Percentiles rank a stretch among this genome's conserved stretches.
phyloP scores from a whole-genome alignment of 2,888 invertebrate genomes.

The Parelbella ahira region DNA sequence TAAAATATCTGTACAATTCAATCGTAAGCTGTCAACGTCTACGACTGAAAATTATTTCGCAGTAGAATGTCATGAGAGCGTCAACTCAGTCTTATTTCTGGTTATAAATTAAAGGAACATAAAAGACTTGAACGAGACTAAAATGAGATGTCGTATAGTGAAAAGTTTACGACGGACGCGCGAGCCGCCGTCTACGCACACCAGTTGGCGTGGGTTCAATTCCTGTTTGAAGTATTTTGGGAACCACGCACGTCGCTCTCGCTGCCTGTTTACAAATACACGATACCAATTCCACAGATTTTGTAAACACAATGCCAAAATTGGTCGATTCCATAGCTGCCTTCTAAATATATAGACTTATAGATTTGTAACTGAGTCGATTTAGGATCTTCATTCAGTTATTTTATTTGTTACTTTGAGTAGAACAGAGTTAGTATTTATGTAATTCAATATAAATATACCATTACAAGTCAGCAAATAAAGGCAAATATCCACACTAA shows the following conservation, averaged over 20 bases:
- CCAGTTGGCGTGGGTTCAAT: conserved; percentile 75
- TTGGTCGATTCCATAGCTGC: conserved; percentile 53
- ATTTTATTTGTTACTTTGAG: too few relatives aligned
- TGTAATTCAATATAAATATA: too few relatives aligned
- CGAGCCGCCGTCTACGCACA: conserved; percentile 73
- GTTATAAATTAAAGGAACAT: conserved; percentile 55
- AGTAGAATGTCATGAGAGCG: conserved; percentile 37
- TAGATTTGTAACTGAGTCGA: too few relatives aligned
- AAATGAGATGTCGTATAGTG: conserved; percentile 70
- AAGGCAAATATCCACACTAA: too few relatives aligned
- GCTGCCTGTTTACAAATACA: conserved; percentile 76
- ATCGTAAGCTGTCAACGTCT: conserved; percentile 34
- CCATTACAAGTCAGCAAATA: too few relatives aligned
- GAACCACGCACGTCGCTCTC: conserved; percentile 62
- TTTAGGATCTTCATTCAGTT: too few relatives aligned
- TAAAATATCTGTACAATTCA: too few relatives aligned
- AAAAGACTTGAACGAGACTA: conserved; percentile 62
- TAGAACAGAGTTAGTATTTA: too few relatives aligned
- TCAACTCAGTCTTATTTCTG: conserved; percentile 35
- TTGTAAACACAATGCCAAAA: conserved; percentile 70
- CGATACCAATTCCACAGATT: conserved; percentile 70
- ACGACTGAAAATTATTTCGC: conserved; percentile 34
- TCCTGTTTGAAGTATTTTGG: conserved; percentile 76
- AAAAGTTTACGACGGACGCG: conserved; percentile 66
- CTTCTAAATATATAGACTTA: too few relatives aligned